Conservation (phyloP, 2,888 invertebrate species). For the Graphium colonna region DNA sequence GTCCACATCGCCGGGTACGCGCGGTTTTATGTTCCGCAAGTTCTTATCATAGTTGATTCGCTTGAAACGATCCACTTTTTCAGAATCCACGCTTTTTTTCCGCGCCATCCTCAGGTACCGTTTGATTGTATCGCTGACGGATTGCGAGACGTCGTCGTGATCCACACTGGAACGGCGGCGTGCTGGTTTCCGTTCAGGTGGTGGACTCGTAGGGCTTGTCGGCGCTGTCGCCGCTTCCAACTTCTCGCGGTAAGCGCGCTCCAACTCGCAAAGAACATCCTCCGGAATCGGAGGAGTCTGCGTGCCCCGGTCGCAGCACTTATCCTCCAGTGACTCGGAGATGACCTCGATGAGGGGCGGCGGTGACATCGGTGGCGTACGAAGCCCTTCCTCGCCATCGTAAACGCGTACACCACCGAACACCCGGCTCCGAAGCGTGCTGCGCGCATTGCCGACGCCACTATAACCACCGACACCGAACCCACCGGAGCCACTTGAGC, state of each 20-base stretch:
- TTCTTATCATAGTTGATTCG: conserved; percentile 93
- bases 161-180: conserved; percentile 89
- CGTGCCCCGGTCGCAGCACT: conserved; percentile 73
- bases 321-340: conserved; percentile 79
- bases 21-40: conserved; percentile 89
- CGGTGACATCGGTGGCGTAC: conserved; percentile 76
- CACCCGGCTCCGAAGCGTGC: conserved; percentile 47
- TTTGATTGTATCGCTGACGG: conserved; percentile 92
- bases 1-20: conserved; percentile 87
- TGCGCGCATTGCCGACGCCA: conserved; percentile 67
- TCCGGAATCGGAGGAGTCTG: conserved; percentile 83
- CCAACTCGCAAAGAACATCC: conserved; percentile 71
- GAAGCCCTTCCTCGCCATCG: conserved; percentile 50
- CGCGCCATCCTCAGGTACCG: conserved; percentile 92
- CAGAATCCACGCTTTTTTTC: conserved; percentile 91
- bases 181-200: conserved; percentile 56
- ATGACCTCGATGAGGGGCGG: conserved; percentile 85
- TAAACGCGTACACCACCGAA: conserved; percentile 43
- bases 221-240: conserved; percentile 64
- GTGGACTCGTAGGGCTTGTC: conserved; percentile 64
- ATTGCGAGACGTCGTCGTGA: conserved; percentile 91
- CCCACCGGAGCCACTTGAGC: conserved; percentile 68
- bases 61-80: conserved; percentile 90
- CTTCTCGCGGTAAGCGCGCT: conserved; percentile 66
- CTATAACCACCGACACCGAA: conserved; percentile 35